A percentile compares a stretch with the other conserved stretches of the same genome.
Evolutionary conservation across 1,140 invertebrate species (phyloP).

Genomic region (Oreohelix idahoensis): DNA sequence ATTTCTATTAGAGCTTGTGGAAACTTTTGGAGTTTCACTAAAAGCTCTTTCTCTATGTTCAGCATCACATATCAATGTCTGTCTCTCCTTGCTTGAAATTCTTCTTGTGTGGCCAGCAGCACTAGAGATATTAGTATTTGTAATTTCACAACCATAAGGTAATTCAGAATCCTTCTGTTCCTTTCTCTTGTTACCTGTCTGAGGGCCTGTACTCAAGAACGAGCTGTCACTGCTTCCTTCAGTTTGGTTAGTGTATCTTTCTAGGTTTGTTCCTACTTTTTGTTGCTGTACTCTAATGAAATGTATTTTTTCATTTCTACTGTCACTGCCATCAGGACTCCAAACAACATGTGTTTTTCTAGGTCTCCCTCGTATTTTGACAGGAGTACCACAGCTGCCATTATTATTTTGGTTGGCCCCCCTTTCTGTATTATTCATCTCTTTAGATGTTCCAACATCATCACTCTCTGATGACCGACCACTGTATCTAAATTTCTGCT

Average conservation of each 20-base stretch:
- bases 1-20: not conserved
- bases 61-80: too few relatives aligned
- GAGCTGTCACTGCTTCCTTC: not conserved
- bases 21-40: not conserved
- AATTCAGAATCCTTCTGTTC: not conserved
- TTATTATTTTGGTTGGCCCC: too few relatives aligned
- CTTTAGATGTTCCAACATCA: not conserved
- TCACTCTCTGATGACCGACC: not conserved
- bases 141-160: not conserved
- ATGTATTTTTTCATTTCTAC: too few relatives aligned
- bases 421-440: too few relatives aligned
- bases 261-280: not conserved
- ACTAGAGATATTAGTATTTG: too few relatives aligned
- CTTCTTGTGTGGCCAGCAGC: not conserved
- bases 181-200: not conserved
- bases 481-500: not conserved
- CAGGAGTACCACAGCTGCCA: not conserved
- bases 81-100: not conserved
- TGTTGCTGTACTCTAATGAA: not conserved
- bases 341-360: not conserved
- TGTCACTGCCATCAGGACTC: not conserved
- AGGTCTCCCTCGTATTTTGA: not conserved
- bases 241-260: not conserved
- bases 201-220: not conserved
- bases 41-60: not conserved